Percentiles rank a stretch among this genome's conserved stretches.
phyloP scores from a whole-genome alignment of 2,888 invertebrate species.

The Microchrysa polita region DNA sequence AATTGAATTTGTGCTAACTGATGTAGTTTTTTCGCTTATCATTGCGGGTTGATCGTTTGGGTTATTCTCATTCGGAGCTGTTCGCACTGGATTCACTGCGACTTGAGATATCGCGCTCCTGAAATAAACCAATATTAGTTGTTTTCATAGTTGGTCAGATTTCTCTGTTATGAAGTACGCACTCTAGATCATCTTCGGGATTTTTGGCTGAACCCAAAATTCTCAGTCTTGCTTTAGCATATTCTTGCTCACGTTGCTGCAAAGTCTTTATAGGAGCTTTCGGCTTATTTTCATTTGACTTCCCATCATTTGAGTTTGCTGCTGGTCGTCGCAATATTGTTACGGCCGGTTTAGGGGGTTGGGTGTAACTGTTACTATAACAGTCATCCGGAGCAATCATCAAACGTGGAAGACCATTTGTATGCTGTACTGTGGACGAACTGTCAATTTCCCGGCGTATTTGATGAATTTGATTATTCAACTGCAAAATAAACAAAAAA shows the following conservation, averaged over 20 bases:
- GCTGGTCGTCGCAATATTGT: constrained; percentile 83
- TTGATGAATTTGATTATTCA: constrained; percentile 47
- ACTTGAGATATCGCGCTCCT: constrained; percentile 49
- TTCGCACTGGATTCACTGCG: constrained; percentile 33
- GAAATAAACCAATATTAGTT: constrained; percentile 18
- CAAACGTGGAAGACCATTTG: constrained; percentile 70
- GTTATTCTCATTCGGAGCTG: constrained; percentile 7
- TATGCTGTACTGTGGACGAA: constrained; percentile 45
- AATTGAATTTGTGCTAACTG: constrained; percentile 8
- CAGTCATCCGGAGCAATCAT: constrained; percentile 81
- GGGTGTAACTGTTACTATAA: constrained; percentile 80
- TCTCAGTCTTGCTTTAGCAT: constrained; percentile 89
- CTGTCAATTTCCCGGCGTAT: constrained; percentile 38
- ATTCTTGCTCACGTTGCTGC: constrained; percentile 92
- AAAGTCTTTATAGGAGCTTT: constrained; percentile 82
- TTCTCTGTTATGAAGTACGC: constrained; percentile 54
- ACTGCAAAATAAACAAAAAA: constrained; percentile 40
- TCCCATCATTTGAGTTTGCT: constrained; percentile 67
- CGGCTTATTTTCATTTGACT: constrained; percentile 72
- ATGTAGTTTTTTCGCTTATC: neutral
- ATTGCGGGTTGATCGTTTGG: neutral
- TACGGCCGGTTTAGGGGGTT: constrained; percentile 79
- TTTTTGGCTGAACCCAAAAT: constrained; percentile 88
- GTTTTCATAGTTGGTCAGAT: neutral
- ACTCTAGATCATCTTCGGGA: constrained; percentile 77